These are phyloP conservation scores for Chironomus tentans DNA, from an alignment of 2,888 invertebrate species.

Conservation along the genomic window DNA sequence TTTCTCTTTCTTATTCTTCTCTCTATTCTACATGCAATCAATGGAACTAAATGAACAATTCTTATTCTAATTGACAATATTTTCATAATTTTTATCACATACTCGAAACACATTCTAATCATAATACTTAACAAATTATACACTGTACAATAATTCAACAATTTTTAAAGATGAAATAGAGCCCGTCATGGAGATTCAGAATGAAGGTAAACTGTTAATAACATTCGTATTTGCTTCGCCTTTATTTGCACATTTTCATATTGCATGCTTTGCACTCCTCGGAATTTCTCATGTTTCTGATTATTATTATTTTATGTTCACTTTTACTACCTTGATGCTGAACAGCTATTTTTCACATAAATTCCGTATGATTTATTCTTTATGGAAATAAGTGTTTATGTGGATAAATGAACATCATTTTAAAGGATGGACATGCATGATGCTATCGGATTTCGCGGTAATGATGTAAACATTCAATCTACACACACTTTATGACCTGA, in stretches of 20 bases:
- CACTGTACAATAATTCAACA: not conserved
- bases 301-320: not conserved
- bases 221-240: not conserved
- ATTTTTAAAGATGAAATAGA: slow-evolving; percentile 20
- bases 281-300: not conserved
- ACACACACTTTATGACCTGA: too few species aligned
- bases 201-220: slow-evolving; percentile 22
- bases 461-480: too few species aligned
- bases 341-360: not conserved
- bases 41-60: not conserved
- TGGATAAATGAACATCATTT: too few species aligned
- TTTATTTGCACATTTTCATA: not conserved
- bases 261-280: slow-evolving; percentile 1
- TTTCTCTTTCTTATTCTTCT: not conserved
- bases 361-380: too few species aligned
- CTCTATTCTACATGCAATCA: not conserved
- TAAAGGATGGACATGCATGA: too few species aligned
- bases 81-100: not conserved
- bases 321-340: not conserved
- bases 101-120: not conserved
- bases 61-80: not conserved
- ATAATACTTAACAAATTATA: not conserved
- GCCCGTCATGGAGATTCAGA: slow-evolving; percentile 21
- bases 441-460: too few species aligned
- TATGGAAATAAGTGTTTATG: too few species aligned